Percentiles rank a stretch among this genome's conserved stretches.
Evolutionary conservation across 2,113 vertebrate genomes (phyloP).

Genomic region (Ptychochromis oligacanthus): DNA sequence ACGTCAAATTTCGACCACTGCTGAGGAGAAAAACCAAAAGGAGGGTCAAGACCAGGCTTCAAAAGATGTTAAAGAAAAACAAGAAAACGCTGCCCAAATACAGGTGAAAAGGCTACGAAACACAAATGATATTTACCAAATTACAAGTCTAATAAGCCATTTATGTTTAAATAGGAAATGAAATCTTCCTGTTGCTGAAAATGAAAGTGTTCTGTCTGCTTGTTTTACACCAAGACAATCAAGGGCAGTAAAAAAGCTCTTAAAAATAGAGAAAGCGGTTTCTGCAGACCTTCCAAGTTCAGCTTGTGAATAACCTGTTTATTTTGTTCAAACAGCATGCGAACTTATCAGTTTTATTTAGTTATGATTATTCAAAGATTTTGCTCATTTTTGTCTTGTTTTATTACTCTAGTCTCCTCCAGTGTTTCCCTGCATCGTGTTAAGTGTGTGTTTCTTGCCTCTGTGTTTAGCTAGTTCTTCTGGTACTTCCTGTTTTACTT

Average conservation of each 20-base stretch:
- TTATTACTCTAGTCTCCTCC: background rate
- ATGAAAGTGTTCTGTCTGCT: background rate
- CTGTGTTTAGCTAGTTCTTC: background rate
- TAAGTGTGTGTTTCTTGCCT: background rate
- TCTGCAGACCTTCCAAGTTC: background rate
- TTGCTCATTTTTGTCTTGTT: background rate
- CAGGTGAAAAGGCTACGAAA: conserved; percentile 9
- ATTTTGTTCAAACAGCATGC: too few relatives aligned
- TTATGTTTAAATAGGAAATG: background rate
- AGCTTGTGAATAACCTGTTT: rapidly evolving
- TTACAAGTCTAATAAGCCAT: background rate
- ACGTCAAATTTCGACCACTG: background rate
- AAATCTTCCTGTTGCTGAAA: too few relatives aligned
- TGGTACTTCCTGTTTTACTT: background rate
- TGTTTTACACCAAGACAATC: background rate
- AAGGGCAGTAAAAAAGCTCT: rapidly evolving
- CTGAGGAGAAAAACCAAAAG: background rate
- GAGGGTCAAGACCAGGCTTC: background rate
- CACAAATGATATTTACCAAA: background rate
- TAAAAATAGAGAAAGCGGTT: rapidly evolving
- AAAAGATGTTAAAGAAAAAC: background rate
- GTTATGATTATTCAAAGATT: background rate
- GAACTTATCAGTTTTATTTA: too few relatives aligned
- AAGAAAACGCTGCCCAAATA: background rate
- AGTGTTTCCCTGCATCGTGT: rapidly evolving